Evolutionary conservation across 1,140 invertebrate species (phyloP), one percentile per base, ranked within the genome.

Genomic region (Andricus grossulariae): DNA sequence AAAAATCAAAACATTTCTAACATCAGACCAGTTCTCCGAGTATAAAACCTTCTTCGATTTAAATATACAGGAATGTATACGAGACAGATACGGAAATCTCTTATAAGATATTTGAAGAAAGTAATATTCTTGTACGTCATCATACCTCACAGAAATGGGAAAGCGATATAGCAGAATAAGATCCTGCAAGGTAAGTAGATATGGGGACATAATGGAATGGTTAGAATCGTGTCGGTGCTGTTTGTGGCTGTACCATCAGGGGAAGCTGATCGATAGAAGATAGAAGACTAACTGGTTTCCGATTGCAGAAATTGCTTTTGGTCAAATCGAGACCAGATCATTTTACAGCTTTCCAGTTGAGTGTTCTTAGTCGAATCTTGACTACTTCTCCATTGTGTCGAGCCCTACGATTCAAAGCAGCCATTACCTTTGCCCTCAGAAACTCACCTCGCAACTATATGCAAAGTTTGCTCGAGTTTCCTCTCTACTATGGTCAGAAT

Each of bases 341-440:
- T 66, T 66, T 66, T 66, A 66, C 60, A 66, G 60, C 60, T 66
- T 66, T 66, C 60, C 60, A 66, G 60, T 66, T 66, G 60, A 66
- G 60, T 66, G 60, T 66, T 66, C 60, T 66, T 66, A 39, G 60
- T 66, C 60, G 32, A 66, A 66, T 66, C 60, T 66, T 66, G 60
- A 32, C 57, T 60, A 60, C 21, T 10, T 32, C 25, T 66, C 60
- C 32, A 66, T 66, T 66, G 57, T 66, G 32, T 15, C 13, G 19
- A 19, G 19, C 19, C 19, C 19, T 6, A 16, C 5, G 60, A 32
- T 39, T 39, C 32, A 32, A 66, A 66, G 45, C 60, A 66, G 25
- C 32, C 32, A 66, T 66, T 66, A 39, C 60, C 60, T 39, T 39
- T 66, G 25, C 13, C 60, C 25, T 32, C 19, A 13, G 25, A 10